Evolutionary conservation across 2,888 invertebrate genomes (phyloP).

Genomic region (Drosophila sordidula): DNA sequence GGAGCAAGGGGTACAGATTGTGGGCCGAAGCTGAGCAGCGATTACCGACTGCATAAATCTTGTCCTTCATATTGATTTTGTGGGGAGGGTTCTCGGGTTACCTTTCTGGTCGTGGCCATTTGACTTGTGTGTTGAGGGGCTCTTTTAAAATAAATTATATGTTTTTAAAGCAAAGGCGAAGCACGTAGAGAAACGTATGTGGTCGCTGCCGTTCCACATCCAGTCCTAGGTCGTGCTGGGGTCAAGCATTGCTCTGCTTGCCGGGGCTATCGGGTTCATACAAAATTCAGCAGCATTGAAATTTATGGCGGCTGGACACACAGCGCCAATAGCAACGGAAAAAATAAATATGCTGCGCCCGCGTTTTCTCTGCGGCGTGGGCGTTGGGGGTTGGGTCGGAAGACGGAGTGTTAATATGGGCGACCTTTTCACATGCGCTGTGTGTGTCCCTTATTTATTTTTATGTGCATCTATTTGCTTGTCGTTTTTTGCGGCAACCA

Average conservation of each 20-base stretch:
- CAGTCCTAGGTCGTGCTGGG: constrained; percentile 30
- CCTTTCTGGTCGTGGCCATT: constrained; percentile 35
- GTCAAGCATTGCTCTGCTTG: constrained; percentile 24
- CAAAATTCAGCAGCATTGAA: constrained; percentile 78
- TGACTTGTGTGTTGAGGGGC: constrained; percentile 59
- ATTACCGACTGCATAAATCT: constrained; percentile 77
- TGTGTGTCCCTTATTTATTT: constrained; percentile 73
- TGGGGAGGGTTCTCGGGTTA: constrained; percentile 20
- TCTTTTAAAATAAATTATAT: constrained; percentile 78
- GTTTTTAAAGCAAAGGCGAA: constrained; percentile 74
- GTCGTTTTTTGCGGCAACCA: constrained; percentile 70
- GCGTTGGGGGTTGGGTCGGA: not conserved
- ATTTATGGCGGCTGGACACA: constrained; percentile 80
- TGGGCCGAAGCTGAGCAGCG: constrained; percentile 64
- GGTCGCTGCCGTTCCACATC: constrained; percentile 1
- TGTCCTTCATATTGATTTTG: constrained; percentile 71
- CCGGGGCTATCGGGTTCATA: constrained; percentile 56
- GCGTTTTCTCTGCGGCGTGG: constrained; percentile 37
- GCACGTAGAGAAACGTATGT: constrained; percentile 47
- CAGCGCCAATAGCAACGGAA: constrained; percentile 60
- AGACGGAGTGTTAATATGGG: constrained; percentile 66
- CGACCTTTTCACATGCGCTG: constrained; percentile 43
- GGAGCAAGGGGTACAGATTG: constrained; percentile 14
- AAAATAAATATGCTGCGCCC: constrained; percentile 54
- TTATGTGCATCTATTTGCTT: constrained; percentile 80